Conservation (phyloP, 2,797 vertebrate genomes). For the Artibeus lituratus region DNA sequence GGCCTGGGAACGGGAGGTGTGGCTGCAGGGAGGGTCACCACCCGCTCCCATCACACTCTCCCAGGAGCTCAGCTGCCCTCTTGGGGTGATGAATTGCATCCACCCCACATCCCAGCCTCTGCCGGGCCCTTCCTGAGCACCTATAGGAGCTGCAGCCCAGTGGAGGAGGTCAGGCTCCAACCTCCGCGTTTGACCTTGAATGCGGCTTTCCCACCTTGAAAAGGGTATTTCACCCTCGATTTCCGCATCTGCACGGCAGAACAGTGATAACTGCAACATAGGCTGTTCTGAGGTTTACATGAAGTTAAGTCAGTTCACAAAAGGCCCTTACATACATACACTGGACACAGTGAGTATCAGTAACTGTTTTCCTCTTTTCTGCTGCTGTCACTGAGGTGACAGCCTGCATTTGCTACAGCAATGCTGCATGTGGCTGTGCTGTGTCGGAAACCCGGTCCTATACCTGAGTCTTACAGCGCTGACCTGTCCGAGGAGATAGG, state of each 20-base stretch:
- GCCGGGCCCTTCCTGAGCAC: neutral
- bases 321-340: too few species aligned
- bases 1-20: neutral
- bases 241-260: neutral
- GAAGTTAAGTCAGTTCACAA: neutral
- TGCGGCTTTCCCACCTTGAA: neutral
- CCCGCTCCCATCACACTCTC: neutral
- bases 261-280: accelerated
- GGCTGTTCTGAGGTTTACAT: neutral
- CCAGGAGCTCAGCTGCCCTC: too few species aligned
- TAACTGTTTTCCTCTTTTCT: accelerated
- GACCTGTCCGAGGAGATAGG: neutral
- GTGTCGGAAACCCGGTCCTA: neutral
- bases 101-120: neutral
- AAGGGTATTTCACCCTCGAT: neutral
- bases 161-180: neutral
- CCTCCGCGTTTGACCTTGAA: neutral
- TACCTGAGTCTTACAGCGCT: accelerated
- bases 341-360: accelerated
- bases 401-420: too few species aligned
- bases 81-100: neutral
- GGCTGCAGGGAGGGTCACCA: neutral
- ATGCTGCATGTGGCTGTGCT: accelerated
- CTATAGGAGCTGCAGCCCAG: neutral
- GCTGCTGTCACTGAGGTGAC: too few species aligned